Base-by-base conservation (phyloP, 2,797 vertebrate species). In the Crax fasciolata region DNA sequence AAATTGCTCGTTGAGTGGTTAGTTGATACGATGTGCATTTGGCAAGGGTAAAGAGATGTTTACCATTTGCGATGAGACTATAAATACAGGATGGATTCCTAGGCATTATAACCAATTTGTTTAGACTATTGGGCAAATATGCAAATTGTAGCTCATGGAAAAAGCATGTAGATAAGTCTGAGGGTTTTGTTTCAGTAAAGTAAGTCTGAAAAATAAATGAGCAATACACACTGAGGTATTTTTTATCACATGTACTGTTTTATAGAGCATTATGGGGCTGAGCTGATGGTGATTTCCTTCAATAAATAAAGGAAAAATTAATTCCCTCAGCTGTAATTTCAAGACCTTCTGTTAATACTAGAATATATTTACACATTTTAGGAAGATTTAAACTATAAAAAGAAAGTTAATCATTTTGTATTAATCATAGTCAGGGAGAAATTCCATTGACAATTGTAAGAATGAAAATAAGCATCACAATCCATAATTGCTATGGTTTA, bases 351-450 rank as follows among this genome's bases (percentile, higher is more conserved):
- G 32, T 20, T 90, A 79, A 49, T 79, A 68, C 18, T 48, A 35
- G 68, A 79, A 74, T 87, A 51, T 68, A 87, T 82, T 93, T 89
- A 77, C 46, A 83, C 68, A 74, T 87, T 90, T 94, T 82, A 76
- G 74, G 21, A 73, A 87, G 81, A 87, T 71, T 92, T 80, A 82
- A 95, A 41, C 43, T 89, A 57, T 89, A 80, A 87, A 90, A 83
- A 91, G 38, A 43, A 89, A 94, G 19, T 71, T 89, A 94, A 92
- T 90, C 86, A 80, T 48, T 84, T 92, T 94, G n/a, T 48, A 54
- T 90, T 93, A 88, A 92, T 90, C 71, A 79, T 38, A 84, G 73
- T 85, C 75, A 63, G 58, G 72, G 20, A 63, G 55, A 79, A 91
- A 89, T 7, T 92, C 82, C 87, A 51, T 2, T 85, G 91, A 83